Conservation (phyloP, 23 tunicate genomes). For the Ascidia mentula region DNA sequence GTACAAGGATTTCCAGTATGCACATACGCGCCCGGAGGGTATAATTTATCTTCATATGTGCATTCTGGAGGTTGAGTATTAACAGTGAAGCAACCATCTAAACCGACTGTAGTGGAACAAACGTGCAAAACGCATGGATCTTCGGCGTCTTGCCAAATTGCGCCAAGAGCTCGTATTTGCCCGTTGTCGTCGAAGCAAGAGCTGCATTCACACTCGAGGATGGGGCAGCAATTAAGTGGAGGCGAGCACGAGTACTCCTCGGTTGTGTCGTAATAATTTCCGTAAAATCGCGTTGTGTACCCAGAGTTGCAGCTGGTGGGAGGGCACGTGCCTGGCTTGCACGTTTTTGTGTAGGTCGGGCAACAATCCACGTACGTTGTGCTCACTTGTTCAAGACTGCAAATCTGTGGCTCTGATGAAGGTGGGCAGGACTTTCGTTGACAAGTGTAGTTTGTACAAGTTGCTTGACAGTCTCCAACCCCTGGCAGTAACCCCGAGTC, state of each 20-base stretch:
- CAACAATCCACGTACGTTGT: background rate
- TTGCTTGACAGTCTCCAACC: conserved; percentile 10
- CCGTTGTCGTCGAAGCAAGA: conserved; percentile 33
- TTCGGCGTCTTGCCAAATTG: conserved; percentile 18
- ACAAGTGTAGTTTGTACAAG: conserved; percentile 20
- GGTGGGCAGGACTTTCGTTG: background rate
- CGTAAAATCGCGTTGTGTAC: background rate
- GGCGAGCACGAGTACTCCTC: conserved; percentile 6
- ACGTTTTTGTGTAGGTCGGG: background rate
- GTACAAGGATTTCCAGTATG: conserved; percentile 21
- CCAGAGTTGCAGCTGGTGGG: background rate
- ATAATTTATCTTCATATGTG: conserved; percentile 1
- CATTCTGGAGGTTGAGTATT: conserved; percentile 15
- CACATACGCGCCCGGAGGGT: conserved; percentile 27
- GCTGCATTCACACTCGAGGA: conserved; percentile 14
- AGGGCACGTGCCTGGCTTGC: conserved; percentile 2
- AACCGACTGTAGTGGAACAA: background rate
- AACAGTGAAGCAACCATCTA: conserved; percentile 25
- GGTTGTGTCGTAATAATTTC: background rate
- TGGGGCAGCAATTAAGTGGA: conserved; percentile 18
- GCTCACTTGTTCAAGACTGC: background rate
- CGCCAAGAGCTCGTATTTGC: background rate
- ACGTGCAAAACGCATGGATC: conserved; percentile 20
- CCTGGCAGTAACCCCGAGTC: conserved; percentile 11
- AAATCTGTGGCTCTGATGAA: background rate